Percentiles rank a stretch among this genome's conserved stretches.
phyloP scores from a whole-genome alignment of 2,113 vertebrate genomes.

The Emydura subglobosa region DNA sequence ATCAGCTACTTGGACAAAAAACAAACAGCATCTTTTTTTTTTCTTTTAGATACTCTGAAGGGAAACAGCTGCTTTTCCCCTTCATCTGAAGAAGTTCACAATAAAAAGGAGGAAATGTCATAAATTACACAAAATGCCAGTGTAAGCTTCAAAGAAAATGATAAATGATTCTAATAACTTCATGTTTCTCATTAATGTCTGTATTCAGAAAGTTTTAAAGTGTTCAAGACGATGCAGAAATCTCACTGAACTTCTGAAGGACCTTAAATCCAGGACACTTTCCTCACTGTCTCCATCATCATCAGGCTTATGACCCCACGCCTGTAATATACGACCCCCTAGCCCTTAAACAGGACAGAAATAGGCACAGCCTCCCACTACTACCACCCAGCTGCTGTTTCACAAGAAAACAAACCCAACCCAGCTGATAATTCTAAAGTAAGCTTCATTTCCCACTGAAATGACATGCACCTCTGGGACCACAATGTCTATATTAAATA shows the following conservation, averaged over 20 bases:
- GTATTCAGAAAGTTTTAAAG: slow-evolving; percentile 75
- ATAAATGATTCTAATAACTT: slow-evolving; percentile 84
- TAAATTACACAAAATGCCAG: slow-evolving; percentile 84
- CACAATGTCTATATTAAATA: slow-evolving; percentile 67
- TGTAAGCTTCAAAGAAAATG: slow-evolving; percentile 83
- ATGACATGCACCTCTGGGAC: slow-evolving; percentile 59
- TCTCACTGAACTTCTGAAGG: slow-evolving; percentile 66
- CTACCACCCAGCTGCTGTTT: neutral
- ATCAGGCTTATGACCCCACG: neutral
- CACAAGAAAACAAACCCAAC: slow-evolving; percentile 47
- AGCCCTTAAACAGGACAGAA: slow-evolving; percentile 28
- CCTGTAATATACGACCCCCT: slow-evolving; percentile 1
- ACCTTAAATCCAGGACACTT: slow-evolving; percentile 41
- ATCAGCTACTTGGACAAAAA: slow-evolving; percentile 69
- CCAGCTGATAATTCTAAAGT: slow-evolving; percentile 43
- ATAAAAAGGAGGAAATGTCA: slow-evolving; percentile 82
- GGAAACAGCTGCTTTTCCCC: slow-evolving; percentile 79
- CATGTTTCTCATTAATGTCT: slow-evolving; percentile 84
- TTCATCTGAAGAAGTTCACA: slow-evolving; percentile 78
- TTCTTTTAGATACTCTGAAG: slow-evolving; percentile 73
- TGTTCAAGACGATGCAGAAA: slow-evolving; percentile 72
- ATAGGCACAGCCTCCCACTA: neutral
- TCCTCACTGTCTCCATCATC: neutral
- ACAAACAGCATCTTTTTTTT: slow-evolving; percentile 75
- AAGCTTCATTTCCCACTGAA: slow-evolving; percentile 56